Conservation (phyloP, 2,888 invertebrate species). For the Chrysopilus asiliformis region DNA sequence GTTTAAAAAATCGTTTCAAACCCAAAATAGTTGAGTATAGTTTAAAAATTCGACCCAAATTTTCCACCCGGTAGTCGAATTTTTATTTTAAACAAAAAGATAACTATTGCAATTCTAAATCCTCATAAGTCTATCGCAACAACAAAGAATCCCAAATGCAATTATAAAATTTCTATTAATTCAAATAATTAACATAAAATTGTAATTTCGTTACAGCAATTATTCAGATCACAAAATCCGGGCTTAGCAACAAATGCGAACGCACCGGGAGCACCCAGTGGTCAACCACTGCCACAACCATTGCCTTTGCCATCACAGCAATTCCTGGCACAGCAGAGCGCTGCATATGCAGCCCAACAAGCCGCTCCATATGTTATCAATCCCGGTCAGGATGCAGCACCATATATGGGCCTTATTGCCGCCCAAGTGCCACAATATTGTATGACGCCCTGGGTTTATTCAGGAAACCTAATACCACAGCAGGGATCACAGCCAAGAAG, state of each 20-base stretch:
- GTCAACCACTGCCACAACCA: slow-evolving; percentile 56
- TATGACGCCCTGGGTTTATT: slow-evolving; percentile 79
- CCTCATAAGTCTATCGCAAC: no score
- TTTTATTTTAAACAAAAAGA: no score
- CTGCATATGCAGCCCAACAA: slow-evolving; percentile 48
- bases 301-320: slow-evolving; percentile 61
- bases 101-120: no score
- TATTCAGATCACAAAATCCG: slow-evolving; percentile 77
- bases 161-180: no score
- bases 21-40: no score
- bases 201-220: slow-evolving; percentile 69
- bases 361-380: slow-evolving; percentile 75
- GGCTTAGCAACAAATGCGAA: slow-evolving; percentile 45
- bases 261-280: slow-evolving; percentile 54
- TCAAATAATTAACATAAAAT: no score
- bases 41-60: no score
- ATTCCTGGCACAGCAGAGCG: slow-evolving; percentile 57
- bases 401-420: slow-evolving; percentile 73
- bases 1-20: no score
- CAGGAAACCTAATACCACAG: slow-evolving; percentile 60
- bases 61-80: no score
- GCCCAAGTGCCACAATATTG: slow-evolving; percentile 80
- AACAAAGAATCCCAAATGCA: no score
- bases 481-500: slow-evolving; percentile 54
- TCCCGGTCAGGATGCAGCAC: slow-evolving; percentile 57